Percentiles rank a stretch among this genome's conserved stretches.
Conservation (phyloP, 2,888 invertebrate species). For the Mesochorus sp. region DNA sequence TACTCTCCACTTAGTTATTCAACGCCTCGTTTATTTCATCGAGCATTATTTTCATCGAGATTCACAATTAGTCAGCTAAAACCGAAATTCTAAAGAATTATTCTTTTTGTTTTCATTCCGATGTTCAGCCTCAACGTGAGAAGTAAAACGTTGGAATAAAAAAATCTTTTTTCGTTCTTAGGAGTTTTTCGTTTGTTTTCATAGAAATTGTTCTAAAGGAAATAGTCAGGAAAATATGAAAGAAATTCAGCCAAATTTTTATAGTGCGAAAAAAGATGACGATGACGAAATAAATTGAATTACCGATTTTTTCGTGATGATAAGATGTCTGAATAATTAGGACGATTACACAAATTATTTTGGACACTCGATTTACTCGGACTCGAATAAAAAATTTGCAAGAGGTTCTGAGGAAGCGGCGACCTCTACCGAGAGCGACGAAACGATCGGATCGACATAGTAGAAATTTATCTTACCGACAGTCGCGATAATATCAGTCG, state of each 20-base stretch:
- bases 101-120: background rate
- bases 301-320: too few relatives aligned
- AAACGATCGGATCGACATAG: background rate
- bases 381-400: too few relatives aligned
- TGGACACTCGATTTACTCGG: background rate
- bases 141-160: background rate
- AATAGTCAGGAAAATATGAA: too few relatives aligned
- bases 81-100: background rate
- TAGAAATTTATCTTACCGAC: constrained; percentile 21
- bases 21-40: constrained; percentile 57
- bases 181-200: too few relatives aligned
- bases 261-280: too few relatives aligned
- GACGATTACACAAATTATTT: background rate
- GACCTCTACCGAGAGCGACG: background rate
- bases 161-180: too few relatives aligned
- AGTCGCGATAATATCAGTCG: background rate
- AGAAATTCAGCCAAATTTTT: too few relatives aligned
- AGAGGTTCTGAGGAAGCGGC: background rate
- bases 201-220: too few relatives aligned
- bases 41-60: constrained; percentile 43
- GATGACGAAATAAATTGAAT: too few relatives aligned
- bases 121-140: background rate
- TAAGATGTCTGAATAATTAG: too few relatives aligned
- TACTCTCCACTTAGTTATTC: constrained; percentile 52
- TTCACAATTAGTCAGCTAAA: background rate